Evolutionary conservation across 2,888 invertebrate species (phyloP).

Genomic region (Neria commutata): DNA sequence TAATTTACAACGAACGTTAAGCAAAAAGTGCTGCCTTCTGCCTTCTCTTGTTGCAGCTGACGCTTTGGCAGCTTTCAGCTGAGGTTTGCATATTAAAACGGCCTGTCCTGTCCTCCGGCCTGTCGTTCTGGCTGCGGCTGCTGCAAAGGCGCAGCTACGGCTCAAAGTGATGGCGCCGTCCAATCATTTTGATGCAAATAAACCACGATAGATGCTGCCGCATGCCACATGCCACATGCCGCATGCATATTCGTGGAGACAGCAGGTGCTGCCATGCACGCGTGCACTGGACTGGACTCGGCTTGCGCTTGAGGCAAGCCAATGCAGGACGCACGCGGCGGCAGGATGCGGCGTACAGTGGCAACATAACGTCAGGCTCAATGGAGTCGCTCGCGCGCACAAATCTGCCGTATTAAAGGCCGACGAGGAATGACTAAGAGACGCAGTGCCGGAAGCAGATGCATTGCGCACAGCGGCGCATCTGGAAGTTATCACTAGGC

Average conservation of each 20-base stretch:
- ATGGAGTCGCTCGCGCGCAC: constrained; percentile 39
- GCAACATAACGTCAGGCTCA: constrained; percentile 40
- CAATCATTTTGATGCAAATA: constrained; percentile 56
- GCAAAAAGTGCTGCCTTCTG: too few relatives aligned
- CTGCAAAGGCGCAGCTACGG: constrained; percentile 10
- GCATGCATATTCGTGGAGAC: background rate
- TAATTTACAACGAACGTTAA: too few relatives aligned
- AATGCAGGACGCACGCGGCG: too few relatives aligned
- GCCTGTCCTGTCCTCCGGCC: constrained; percentile 37
- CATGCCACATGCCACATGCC: background rate
- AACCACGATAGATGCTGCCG: constrained; percentile 49
- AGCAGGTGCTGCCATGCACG: constrained; percentile 24
- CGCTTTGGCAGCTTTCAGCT: constrained; percentile 17
- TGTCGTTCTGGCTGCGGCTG: constrained; percentile 36
- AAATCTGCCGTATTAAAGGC: constrained; percentile 30
- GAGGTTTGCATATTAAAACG: constrained; percentile 52
- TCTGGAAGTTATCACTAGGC: constrained; percentile 7
- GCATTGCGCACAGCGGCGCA: background rate
- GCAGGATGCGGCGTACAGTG: background rate
- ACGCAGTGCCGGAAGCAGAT: background rate
- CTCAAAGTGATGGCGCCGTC: constrained; percentile 37
- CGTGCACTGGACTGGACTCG: constrained; percentile 22
- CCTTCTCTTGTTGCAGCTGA: constrained; percentile 23
- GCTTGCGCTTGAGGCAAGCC: constrained; percentile 26
- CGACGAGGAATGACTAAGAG: constrained; percentile 3